These are phyloP conservation scores for Crocidura indochinensis DNA, from an alignment of 2,797 vertebrate genomes.

Conservation along the genomic window DNA sequence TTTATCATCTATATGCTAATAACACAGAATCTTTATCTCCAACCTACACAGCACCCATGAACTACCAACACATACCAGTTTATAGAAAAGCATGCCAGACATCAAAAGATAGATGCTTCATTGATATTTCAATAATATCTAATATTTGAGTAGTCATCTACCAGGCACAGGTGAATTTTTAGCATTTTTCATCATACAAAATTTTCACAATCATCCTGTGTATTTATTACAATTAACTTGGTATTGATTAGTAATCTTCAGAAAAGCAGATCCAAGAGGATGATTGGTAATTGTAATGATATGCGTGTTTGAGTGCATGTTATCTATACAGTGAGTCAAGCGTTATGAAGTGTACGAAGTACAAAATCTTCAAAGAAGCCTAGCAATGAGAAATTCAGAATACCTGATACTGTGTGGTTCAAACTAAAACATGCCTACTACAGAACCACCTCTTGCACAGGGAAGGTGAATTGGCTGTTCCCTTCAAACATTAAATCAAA, in stretches of 20 bases:
- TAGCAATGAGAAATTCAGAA: background rate
- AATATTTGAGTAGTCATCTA: background rate
- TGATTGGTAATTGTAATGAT: background rate
- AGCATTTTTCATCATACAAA: background rate
- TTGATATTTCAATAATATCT: background rate
- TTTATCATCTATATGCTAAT: constrained; percentile 72
- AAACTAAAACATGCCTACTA: background rate
- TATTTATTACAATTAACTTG: background rate
- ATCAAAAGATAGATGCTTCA: background rate
- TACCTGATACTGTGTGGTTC: background rate
- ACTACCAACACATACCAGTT: background rate
- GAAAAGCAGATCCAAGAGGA: background rate
- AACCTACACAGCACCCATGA: background rate
- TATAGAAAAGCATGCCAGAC: background rate
- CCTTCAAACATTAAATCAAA: background rate
- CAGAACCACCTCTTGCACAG: background rate
- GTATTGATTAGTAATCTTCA: background rate
- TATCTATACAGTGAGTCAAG: background rate
- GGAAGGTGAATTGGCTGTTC: background rate
- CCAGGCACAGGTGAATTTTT: constrained; percentile 28
- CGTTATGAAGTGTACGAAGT: background rate
- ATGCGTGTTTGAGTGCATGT: background rate
- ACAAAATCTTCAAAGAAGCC: background rate
- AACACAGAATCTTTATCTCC: constrained; percentile 53
- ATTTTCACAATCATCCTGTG: background rate